A percentile compares a stretch with the other conserved stretches of the same genome.
These are phyloP conservation scores for Nomada hirtipes DNA, from an alignment of 2,888 invertebrate species.

Conservation along the genomic window DNA sequence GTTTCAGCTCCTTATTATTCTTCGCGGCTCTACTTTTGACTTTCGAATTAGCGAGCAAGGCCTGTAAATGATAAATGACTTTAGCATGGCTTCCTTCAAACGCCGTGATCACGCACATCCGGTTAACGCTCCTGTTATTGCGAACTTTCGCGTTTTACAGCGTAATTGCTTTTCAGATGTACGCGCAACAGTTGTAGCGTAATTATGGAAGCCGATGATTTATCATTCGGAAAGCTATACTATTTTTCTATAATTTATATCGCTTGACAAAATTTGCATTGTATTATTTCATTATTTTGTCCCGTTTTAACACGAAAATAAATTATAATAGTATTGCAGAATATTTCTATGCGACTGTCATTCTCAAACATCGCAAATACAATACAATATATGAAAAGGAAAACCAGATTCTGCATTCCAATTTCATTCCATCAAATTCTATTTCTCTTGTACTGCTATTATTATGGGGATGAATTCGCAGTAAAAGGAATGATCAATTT, in stretches of 20 bases:
- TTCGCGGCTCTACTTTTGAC: conserved; percentile 2
- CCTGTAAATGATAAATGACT: conserved; percentile 27
- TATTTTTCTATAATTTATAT: background rate
- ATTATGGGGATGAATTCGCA: too few relatives aligned
- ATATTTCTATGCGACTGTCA: too few relatives aligned
- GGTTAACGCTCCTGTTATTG: conserved; percentile 10
- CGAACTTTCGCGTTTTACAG: conserved; percentile 15
- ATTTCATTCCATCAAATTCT: too few relatives aligned
- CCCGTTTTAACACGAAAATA: too few relatives aligned
- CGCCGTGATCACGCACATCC: conserved; percentile 18
- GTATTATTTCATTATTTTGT: too few relatives aligned
- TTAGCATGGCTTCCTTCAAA: background rate
- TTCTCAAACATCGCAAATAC: too few relatives aligned
- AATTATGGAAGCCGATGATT: background rate
- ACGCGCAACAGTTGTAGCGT: background rate
- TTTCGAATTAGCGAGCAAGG: conserved; percentile 10
- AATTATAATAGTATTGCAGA: too few relatives aligned
- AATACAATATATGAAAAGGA: too few relatives aligned
- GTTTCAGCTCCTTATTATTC: background rate
- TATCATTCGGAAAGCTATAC: background rate
- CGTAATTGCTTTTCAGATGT: conserved; percentile 11
- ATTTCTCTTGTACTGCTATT: too few relatives aligned
- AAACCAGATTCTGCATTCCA: too few relatives aligned
- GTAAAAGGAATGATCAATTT: too few relatives aligned
- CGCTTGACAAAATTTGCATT: too few relatives aligned